Evolutionary conservation across 1,140 invertebrate species (phyloP), one percentile per base, ranked within the genome.

Genomic region (Conus betulinus): DNA sequence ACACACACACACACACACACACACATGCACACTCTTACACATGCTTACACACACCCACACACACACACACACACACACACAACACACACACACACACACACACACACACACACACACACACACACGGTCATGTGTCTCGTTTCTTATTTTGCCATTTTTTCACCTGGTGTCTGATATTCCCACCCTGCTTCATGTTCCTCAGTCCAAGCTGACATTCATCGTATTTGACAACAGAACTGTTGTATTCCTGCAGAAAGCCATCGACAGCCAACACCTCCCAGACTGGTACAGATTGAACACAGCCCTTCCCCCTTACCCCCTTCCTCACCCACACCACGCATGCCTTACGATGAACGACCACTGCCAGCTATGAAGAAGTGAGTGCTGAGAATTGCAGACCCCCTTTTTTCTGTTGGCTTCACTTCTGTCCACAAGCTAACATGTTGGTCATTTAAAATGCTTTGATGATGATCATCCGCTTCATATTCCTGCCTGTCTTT

Each of bases 311-410:
- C 91, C 57, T n/a, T 57, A 3, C 78, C 27, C 11, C 67, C 67
- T 71, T 71, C 67, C 84, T 88, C 57, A 52, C 67, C 88, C 52
- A 87, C 91, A 57, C 91, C 90, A 0, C 90, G 94, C 15, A 94
- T 94, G 25, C 94, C 97, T 74, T 98, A 98, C 93, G 98, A 98
- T 93, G 98, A 98, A 92, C 96, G 97, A 88, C 96, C 97, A 0
- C 96, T 98, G 90, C 98, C 98, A 53, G 97, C 97, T 25, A 88
- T 91, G 27, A 94, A 92, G 27, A 91, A 92, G 92, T 93, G 89
- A 88, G 87, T 90, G 71, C n/a, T 74, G 23, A 60, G 15, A 52
- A 71, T 88, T 52, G 23, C 53, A 23, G 5, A 5, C 79, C 51
- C 15, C 57, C 57, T 1, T 55, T 17, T 10, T 5, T 82, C 27